A percentile compares a stretch with the other conserved stretches of the same genome.
Conservation (phyloP, 2,888 invertebrate genomes). For the Anthophora plumipes region DNA sequence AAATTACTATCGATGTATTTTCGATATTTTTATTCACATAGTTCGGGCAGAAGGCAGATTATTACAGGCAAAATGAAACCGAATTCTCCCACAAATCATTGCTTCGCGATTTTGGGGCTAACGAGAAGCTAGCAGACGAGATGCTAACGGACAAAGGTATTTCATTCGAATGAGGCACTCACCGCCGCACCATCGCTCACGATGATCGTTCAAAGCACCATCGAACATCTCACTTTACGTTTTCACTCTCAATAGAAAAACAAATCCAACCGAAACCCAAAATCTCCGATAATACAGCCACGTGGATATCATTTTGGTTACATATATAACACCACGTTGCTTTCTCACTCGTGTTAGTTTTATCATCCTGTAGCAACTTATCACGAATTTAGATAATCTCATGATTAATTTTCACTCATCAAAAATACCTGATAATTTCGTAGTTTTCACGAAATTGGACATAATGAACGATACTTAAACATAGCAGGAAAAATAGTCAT, state of each 20-base stretch:
- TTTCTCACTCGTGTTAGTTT: slow-evolving; percentile 25
- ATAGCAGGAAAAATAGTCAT: no score
- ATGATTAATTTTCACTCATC: no score
- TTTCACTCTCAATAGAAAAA: not conserved
- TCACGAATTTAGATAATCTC: not conserved
- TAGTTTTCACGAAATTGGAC: no score
- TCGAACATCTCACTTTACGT: slow-evolving; percentile 26
- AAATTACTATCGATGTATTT: not conserved
- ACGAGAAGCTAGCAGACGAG: slow-evolving; percentile 88
- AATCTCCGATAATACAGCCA: not conserved
- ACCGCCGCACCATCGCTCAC: slow-evolving; percentile 42
- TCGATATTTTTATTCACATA: slow-evolving; percentile 79
- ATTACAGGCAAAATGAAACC: slow-evolving; percentile 89
- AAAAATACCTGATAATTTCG: no score
- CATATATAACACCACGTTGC: slow-evolving; percentile 29
- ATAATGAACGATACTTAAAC: no score
- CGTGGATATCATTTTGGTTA: not conserved
- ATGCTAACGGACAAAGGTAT: slow-evolving; percentile 93
- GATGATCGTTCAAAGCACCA: slow-evolving; percentile 38
- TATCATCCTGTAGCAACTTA: not conserved
- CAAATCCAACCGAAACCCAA: not conserved
- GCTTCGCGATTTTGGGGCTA: slow-evolving; percentile 89
- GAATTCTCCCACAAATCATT: slow-evolving; percentile 90
- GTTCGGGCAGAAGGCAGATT: slow-evolving; percentile 92
- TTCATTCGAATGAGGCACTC: slow-evolving; percentile 44